Conservation (phyloP, 2,113 vertebrate genomes). For the Rhinichthys klamathensis region DNA sequence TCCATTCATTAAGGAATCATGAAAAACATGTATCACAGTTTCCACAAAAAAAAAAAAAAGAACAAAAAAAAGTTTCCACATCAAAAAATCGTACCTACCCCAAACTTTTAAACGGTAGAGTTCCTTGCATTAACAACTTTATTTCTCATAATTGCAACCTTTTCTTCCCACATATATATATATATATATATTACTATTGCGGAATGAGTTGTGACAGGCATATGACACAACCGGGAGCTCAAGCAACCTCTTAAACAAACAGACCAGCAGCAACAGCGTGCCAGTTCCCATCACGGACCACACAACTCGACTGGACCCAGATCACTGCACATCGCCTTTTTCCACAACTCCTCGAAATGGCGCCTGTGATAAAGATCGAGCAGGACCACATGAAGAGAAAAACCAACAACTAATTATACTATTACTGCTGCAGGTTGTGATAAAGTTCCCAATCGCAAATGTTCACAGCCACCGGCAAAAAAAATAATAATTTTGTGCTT, state of each 20-base stretch:
- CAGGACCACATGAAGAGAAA: conserved; percentile 74
- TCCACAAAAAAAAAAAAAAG: neutral
- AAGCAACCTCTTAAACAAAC: conserved; percentile 55
- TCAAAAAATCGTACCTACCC: neutral
- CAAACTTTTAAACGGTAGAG: neutral
- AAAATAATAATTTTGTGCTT: conserved; percentile 15
- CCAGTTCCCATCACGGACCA: conserved; percentile 67
- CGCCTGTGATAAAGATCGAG: conserved; percentile 73
- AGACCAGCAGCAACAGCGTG: conserved; percentile 33
- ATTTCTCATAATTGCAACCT: neutral
- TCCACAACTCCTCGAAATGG: conserved; percentile 63
- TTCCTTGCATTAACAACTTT: neutral
- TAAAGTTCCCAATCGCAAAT: conserved; percentile 48
- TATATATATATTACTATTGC: too few relatives aligned
- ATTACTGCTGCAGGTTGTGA: conserved; percentile 63
- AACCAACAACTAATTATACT: conserved; percentile 69
- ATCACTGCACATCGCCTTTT: conserved; percentile 51
- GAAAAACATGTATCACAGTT: neutral
- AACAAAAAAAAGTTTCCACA: too few relatives aligned
- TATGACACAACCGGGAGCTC: conserved; percentile 5
- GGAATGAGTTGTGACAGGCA: conserved; percentile 48
- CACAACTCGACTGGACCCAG: conserved; percentile 58
- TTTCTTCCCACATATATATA: too few relatives aligned
- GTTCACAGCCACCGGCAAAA: conserved; percentile 56
- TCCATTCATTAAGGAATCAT: neutral